Conservation (phyloP, 2,888 invertebrate genomes). For the Xestobium rufovillosum region DNA sequence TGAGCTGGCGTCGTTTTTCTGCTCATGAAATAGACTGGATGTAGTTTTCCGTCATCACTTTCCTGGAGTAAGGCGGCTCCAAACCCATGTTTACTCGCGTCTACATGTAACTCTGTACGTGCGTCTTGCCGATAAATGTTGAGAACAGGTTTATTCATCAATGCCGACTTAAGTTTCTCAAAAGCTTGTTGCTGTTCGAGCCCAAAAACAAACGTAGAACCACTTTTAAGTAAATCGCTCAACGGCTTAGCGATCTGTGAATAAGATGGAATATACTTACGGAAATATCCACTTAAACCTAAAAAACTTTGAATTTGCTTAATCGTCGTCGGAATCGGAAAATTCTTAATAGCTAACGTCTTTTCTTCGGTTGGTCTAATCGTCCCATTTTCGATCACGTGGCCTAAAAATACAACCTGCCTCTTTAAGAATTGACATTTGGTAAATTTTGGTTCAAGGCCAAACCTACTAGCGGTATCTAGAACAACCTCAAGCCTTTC, state of each 20-base stretch:
- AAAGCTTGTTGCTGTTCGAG: slow-evolving; percentile 19
- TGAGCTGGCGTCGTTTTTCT: slow-evolving; percentile 30
- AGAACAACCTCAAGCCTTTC: slow-evolving; percentile 27
- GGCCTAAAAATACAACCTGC: slow-evolving; percentile 24
- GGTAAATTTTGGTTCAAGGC: slow-evolving; percentile 31
- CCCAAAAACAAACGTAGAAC: slow-evolving; percentile 19
- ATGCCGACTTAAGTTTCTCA: slow-evolving; percentile 17
- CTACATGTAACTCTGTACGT: slow-evolving; percentile 27
- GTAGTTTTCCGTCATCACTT: slow-evolving; percentile 23
- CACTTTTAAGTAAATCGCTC: slow-evolving; percentile 28
- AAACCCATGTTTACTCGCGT: slow-evolving; percentile 27
- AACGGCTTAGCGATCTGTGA: slow-evolving; percentile 32
- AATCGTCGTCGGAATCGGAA: slow-evolving; percentile 26
- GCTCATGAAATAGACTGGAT: slow-evolving; percentile 32
- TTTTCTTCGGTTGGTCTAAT: slow-evolving; percentile 28
- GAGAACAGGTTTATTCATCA: slow-evolving; percentile 19
- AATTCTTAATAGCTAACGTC: slow-evolving; percentile 25
- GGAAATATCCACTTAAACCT: slow-evolving; percentile 33
- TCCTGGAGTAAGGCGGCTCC: slow-evolving; percentile 30
- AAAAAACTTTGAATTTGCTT: slow-evolving; percentile 32
- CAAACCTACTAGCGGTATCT: slow-evolving; percentile 23
- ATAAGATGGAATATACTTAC: slow-evolving; percentile 33
- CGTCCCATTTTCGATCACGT: slow-evolving; percentile 27
- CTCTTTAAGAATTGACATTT: slow-evolving; percentile 34
- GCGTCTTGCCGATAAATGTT: slow-evolving; percentile 17